Evolutionary conservation across 2,797 vertebrate species (phyloP).

Genomic region (Scarus forsteni): DNA sequence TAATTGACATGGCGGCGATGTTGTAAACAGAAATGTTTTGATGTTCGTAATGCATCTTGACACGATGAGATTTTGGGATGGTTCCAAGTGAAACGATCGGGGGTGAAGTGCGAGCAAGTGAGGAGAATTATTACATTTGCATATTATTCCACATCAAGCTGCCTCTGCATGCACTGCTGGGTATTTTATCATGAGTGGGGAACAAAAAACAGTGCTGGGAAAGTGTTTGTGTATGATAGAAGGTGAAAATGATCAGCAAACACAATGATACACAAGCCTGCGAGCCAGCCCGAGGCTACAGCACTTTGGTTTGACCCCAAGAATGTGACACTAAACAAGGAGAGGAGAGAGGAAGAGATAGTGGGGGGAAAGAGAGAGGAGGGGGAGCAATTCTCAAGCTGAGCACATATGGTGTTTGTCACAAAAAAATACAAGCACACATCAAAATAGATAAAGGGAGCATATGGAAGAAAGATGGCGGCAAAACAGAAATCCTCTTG

Average conservation of each 20-base stretch:
- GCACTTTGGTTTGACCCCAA: slow-evolving; percentile 70
- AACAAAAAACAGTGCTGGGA: slow-evolving; percentile 30
- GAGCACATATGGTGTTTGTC: slow-evolving; percentile 57
- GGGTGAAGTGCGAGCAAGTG: slow-evolving; percentile 19
- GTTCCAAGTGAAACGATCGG: slow-evolving; percentile 74
- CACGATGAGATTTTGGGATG: slow-evolving; percentile 84
- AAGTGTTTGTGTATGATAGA: slow-evolving; percentile 44
- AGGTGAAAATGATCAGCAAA: slow-evolving; percentile 67
- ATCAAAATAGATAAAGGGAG: slow-evolving; percentile 32
- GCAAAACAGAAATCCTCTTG: slow-evolving; percentile 3
- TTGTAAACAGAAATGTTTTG: slow-evolving; percentile 95
- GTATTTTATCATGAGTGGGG: slow-evolving; percentile 69
- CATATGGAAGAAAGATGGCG: slow-evolving; percentile 8
- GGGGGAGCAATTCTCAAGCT: slow-evolving; percentile 37
- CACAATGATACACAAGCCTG: slow-evolving; percentile 72
- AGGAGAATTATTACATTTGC: slow-evolving; percentile 62
- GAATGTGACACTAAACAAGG: slow-evolving; percentile 77
- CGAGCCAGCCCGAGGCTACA: slow-evolving; percentile 71
- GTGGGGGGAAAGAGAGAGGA: neutral
- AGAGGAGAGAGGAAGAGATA: slow-evolving; percentile 15
- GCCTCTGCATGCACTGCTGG: slow-evolving; percentile 47
- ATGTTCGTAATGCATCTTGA: slow-evolving; percentile 88
- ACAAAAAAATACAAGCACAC: slow-evolving; percentile 29
- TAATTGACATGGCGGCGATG: slow-evolving; percentile 89
- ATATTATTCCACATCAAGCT: slow-evolving; percentile 66